These are phyloP conservation scores for Procambarus clarkii DNA, from an alignment of 1,140 invertebrate genomes.

Conservation along the genomic window DNA sequence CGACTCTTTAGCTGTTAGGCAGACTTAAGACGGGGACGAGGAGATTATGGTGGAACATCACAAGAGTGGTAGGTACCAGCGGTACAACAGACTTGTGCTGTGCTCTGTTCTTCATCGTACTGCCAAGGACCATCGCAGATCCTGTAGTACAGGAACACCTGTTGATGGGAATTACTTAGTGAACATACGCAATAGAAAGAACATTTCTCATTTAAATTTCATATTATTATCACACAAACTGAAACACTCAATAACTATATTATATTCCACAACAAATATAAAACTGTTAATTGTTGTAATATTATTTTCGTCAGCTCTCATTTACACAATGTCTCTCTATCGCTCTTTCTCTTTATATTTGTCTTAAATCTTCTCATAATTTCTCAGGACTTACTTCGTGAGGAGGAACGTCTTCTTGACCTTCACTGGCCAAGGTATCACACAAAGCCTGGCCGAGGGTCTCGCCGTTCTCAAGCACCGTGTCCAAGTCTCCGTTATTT, in stretches of 20 bases:
- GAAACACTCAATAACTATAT: too few species aligned
- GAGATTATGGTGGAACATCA: too few species aligned
- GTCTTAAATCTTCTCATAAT: neutral
- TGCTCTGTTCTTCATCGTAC: neutral
- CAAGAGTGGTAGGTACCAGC: too few species aligned
- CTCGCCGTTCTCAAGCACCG: neutral
- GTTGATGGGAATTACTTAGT: neutral
- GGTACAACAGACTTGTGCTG: too few species aligned
- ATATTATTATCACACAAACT: neutral
- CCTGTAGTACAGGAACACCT: neutral
- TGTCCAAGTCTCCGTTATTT: neutral
- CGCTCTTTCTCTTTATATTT: too few species aligned
- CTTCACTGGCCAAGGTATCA: neutral
- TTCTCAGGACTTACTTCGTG: neutral
- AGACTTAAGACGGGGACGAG: too few species aligned
- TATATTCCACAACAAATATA: too few species aligned
- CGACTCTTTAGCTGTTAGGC: too few species aligned
- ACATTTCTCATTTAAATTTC: neutral
- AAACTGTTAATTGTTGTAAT: too few species aligned
- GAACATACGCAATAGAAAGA: neutral
- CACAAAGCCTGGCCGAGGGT: neutral
- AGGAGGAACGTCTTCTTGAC: neutral
- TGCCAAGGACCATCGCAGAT: neutral
- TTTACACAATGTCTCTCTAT: too few species aligned
- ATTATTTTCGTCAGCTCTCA: neutral